Percentiles rank a stretch among this genome's conserved stretches.
These are phyloP conservation scores for Drosophila virilis DNA, from an alignment of 1,140 invertebrate species.

Conservation along the genomic window DNA sequence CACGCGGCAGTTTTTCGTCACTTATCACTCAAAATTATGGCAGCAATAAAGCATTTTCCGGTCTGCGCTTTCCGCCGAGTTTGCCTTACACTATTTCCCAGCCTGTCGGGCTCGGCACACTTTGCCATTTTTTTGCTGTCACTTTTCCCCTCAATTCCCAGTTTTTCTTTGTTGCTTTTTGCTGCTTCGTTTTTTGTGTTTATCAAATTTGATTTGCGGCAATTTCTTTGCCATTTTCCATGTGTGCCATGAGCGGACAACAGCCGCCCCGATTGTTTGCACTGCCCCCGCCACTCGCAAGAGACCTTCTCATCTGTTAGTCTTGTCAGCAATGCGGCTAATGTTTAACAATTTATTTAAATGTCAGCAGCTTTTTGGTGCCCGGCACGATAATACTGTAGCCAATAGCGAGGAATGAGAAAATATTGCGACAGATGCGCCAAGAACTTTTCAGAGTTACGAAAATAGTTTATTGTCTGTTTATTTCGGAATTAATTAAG, in stretches of 20 bases:
- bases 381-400: slow-evolving; percentile 8
- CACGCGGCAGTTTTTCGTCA: slow-evolving; percentile 74
- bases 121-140: slow-evolving; percentile 80
- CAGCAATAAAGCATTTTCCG: slow-evolving; percentile 82
- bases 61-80: slow-evolving; percentile 49
- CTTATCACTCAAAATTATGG: slow-evolving; percentile 83
- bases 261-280: slow-evolving; percentile 55
- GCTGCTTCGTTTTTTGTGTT: slow-evolving; percentile 55
- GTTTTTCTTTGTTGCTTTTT: slow-evolving; percentile 46
- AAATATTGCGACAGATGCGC: slow-evolving; percentile 8
- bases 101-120: slow-evolving; percentile 72
- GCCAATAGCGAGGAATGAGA: neutral
- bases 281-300: neutral
- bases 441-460: neutral
- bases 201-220: slow-evolving; percentile 82
- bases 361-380: slow-evolving; percentile 70
- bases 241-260: slow-evolving; percentile 49
- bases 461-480: neutral
- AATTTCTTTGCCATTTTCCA: slow-evolving; percentile 79
- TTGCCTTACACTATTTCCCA: slow-evolving; percentile 37
- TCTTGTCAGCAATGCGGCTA: slow-evolving; percentile 64
- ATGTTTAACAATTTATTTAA: slow-evolving; percentile 79
- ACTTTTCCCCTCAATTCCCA: slow-evolving; percentile 66
- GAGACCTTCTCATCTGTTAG: slow-evolving; percentile 57
- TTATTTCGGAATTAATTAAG: neutral